Base-by-base conservation (phyloP, 2,113 vertebrate genomes). In the Vidua macroura region DNA sequence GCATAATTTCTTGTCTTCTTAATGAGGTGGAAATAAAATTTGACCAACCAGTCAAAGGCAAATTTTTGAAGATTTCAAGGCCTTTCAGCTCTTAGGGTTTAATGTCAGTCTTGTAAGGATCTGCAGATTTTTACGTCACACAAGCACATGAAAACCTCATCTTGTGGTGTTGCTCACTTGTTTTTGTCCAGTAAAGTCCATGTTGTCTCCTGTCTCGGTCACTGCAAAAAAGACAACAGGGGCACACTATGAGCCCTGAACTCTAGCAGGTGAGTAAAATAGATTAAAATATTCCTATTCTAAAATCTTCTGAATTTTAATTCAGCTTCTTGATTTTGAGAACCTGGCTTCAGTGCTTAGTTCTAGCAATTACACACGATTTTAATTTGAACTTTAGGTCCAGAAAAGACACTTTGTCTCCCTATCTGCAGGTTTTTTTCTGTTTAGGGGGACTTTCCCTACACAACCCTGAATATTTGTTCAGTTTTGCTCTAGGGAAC, bases 331-430 rank as follows among this genome's bases (percentile, higher is more conserved):
- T 43, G 6, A 3, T 85, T 88, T 92, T 59, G 27, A 70, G 33
- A 31, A 33, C 3, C 15, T 77, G 59, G 2, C 8, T 69, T 58
- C 46, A 33, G 25, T 69, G 22, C 11, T 52, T 49, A 49, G 4
- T 10, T 58, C 16, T 51, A 78, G 16, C 6, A 72, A 14, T 35
- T 75, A 28, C 2, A 22, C 2, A 6, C 0, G 4, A 21, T 39
- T 72, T 58, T 13, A 51, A n/a, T 74, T 31, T 69, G 56, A 74
- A 66, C 1, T 55, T 66, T 14, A 35, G 9, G 68, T 31, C 10
- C 4, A 64, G 28, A 49, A 35, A 72, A 78, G 15, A 35, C 10
- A 48, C 15, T 9, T 5, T 27, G 23, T 15, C 10, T 18, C 6
- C n/a, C 24, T 19, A 3, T 33, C 20, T 81, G 30, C 8, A 48